Percentiles rank a stretch among this genome's conserved stretches.
phyloP scores from a whole-genome alignment of 2,113 vertebrate genomes.

The Pteropus alecto region DNA sequence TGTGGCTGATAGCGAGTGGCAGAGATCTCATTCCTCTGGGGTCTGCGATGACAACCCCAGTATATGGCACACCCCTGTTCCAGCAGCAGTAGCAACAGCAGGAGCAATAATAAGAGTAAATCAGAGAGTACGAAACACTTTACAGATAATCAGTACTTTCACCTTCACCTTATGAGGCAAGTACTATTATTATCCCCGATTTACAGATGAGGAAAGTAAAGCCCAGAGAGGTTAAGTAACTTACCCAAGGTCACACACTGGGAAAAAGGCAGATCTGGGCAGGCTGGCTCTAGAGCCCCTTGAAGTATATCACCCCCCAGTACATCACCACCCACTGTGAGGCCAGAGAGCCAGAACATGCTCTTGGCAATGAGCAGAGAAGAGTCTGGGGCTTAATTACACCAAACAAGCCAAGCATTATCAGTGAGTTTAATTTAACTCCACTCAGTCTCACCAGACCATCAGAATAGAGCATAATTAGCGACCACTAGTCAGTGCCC shows the following conservation, averaged over 20 bases:
- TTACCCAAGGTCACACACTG: background rate
- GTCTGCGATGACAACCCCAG: background rate
- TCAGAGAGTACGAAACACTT: background rate
- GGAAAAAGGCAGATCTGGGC: background rate
- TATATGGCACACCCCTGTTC: no score
- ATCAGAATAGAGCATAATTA: background rate
- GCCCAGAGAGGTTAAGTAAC: background rate
- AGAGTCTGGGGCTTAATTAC: no score
- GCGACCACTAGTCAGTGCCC: accelerated
- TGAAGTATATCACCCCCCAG: no score
- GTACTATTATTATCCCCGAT: background rate
- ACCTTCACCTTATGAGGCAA: background rate
- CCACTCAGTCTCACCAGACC: background rate
- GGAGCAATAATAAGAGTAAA: background rate
- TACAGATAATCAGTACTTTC: background rate
- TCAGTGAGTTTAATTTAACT: accelerated
- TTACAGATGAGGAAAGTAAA: background rate
- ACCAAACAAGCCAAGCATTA: accelerated
- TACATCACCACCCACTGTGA: background rate
- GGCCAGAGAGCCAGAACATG: background rate
- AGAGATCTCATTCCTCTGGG: background rate
- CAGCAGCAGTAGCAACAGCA: background rate
- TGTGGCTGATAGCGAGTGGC: background rate
- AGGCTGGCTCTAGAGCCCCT: background rate
- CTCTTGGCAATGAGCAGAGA: background rate